Percentiles rank a stretch among this genome's conserved stretches.
Conservation (phyloP, 2,797 vertebrate species). For the Gila robusta region DNA sequence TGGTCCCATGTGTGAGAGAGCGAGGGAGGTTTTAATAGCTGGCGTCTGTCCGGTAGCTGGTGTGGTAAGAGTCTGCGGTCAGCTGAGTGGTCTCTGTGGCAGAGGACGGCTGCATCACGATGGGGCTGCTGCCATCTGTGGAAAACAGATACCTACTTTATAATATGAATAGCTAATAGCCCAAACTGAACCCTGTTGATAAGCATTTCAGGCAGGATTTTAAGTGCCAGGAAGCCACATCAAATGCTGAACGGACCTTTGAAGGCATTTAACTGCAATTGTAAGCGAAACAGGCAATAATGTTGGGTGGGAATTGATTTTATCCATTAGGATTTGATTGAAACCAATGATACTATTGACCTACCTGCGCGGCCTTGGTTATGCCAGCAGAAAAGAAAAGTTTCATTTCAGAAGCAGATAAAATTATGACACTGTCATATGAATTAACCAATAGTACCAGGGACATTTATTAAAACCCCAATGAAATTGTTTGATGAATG, state of each 20-base stretch:
- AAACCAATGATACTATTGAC: conserved; percentile 35
- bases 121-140: conserved; percentile 74
- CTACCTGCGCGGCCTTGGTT: conserved; percentile 19
- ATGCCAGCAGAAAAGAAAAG: conserved; percentile 27
- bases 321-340: background rate
- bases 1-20: conserved; percentile 46
- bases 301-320: background rate
- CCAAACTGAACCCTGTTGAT: background rate
- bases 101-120: conserved; percentile 93
- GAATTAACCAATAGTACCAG: background rate
- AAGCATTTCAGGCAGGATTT: conserved; percentile 12
- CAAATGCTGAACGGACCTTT: background rate
- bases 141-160: conserved; percentile 17
- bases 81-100: conserved; percentile 97
- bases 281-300: background rate
- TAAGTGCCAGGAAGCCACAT: background rate
- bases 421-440: background rate
- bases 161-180: background rate
- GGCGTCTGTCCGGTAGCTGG: conserved; percentile 92
- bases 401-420: conserved; percentile 11
- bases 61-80: conserved; percentile 89
- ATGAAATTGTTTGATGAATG: background rate
- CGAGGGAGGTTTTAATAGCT: conserved; percentile 79
- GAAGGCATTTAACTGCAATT: conserved; percentile 3
- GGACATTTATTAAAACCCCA: background rate